These are phyloP conservation scores for Hecatera dysodea DNA, from an alignment of 2,888 invertebrate species.

Conservation along the genomic window DNA sequence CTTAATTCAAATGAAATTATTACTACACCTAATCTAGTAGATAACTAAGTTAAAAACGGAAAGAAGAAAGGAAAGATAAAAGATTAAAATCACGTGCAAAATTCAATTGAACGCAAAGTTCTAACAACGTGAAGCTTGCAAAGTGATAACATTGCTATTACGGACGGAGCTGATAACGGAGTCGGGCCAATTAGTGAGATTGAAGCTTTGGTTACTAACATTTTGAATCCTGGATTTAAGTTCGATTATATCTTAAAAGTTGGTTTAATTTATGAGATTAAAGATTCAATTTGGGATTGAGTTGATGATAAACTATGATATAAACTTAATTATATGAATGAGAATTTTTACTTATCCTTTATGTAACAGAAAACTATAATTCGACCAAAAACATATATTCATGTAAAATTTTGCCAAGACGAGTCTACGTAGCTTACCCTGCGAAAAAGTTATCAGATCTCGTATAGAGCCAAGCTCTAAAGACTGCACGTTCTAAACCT, in stretches of 20 bases:
- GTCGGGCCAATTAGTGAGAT: constrained; percentile 61
- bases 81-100: constrained; percentile 58
- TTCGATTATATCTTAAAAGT: constrained; percentile 37
- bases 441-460: too few relatives aligned
- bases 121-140: constrained; percentile 56
- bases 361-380: neutral
- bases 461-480: too few relatives aligned
- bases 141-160: constrained; percentile 64
- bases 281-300: neutral
- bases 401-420: too few relatives aligned
- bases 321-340: too few relatives aligned
- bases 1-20: neutral
- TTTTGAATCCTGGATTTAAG: constrained; percentile 46
- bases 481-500: too few relatives aligned
- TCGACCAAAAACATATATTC: too few relatives aligned
- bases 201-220: constrained; percentile 56
- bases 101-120: constrained; percentile 62
- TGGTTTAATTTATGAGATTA: constrained; percentile 36
- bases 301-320: neutral
- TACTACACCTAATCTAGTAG: neutral
- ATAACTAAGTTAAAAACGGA: constrained; percentile 17
- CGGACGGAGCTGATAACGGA: constrained; percentile 53
- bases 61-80: constrained; percentile 25
- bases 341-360: too few relatives aligned
- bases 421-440: too few relatives aligned